phyloP scores from a whole-genome alignment of 2,888 invertebrate genomes.

The Yponomeuta cagnagella region DNA sequence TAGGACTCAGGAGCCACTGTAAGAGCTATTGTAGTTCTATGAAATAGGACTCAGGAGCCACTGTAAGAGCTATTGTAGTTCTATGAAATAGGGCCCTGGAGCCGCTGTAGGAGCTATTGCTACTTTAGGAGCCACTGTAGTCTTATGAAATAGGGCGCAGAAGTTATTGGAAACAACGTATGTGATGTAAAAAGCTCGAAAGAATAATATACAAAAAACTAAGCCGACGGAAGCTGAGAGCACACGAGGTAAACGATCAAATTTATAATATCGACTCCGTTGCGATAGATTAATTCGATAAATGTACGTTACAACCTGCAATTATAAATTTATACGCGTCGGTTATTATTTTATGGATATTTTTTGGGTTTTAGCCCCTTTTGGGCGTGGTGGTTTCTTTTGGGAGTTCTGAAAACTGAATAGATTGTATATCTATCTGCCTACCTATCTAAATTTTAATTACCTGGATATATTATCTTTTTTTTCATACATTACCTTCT shows the following conservation, averaged over 20 bases:
- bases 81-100: too few species aligned
- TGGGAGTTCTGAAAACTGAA: slow-evolving; percentile 1
- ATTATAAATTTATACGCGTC: slow-evolving; percentile 55
- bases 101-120: too few species aligned
- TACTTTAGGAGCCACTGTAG: too few species aligned
- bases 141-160: background rate
- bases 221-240: slow-evolving; percentile 6
- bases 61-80: too few species aligned
- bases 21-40: too few species aligned
- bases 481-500: background rate
- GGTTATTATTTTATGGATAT: slow-evolving; percentile 31
- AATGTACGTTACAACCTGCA: slow-evolving; percentile 29
- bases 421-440: background rate
- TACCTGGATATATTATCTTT: background rate
- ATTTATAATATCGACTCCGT: slow-evolving; percentile 9
- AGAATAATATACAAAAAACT: slow-evolving; percentile 1
- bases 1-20: too few species aligned
- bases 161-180: background rate
- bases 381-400: background rate
- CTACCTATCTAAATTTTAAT: background rate
- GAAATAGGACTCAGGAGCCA: too few species aligned
- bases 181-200: background rate
- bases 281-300: slow-evolving; percentile 17
- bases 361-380: slow-evolving; percentile 23
- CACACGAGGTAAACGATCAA: background rate